Evolutionary conservation across 1,140 invertebrate genomes (phyloP), one percentile per base, ranked within the genome.

Genomic region (Diorhabda sublineata): DNA sequence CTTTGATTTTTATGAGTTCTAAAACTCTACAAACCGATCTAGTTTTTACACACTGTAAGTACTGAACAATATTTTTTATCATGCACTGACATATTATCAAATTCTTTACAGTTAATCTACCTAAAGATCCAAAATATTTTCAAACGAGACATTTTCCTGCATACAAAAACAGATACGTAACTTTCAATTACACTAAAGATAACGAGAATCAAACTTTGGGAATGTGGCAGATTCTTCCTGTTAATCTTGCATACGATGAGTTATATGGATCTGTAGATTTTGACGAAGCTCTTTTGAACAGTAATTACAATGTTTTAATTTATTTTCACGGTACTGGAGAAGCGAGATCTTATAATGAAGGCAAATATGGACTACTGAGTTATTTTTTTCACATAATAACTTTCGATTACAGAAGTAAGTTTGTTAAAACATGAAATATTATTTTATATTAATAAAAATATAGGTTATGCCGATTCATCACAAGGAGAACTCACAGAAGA

Each of bases 381-480:
- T 59, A 66, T 47, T 73, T 72, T 63, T 79, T 78, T 67, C 95
- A 98, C 83, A 87, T 98, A 5, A 83, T 98, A 65, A 85, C 92
- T 3, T 92, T 97, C 76, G 96, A 98, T 82, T 98, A 98, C 81
- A 85, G 95, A 84, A 90, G 91, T 91, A 83, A 84, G 81, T 78
- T 57, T 61, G 42, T 70, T 47, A n/a, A 26, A 26, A n/a, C 47
- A 52, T 52, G 47, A 8, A 52, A 8, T 52, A n/a, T 52, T 52
- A 2, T 52, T 52, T 52, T 4, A 4, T 52, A 6, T 52, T 52
- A 8, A 8, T 52, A 52, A 52, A 8, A n/a, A 63, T 71, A 47
- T 52, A 80, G 79, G 74, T 69, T 80, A 78, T 72, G 79, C 71
- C 3, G 79, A 80, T 68, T 80, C 79, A 3, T 64, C 74, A 2